Evolutionary conservation across 2,113 vertebrate genomes (phyloP).

Genomic region (pig (Sus scrofa)): DNA sequence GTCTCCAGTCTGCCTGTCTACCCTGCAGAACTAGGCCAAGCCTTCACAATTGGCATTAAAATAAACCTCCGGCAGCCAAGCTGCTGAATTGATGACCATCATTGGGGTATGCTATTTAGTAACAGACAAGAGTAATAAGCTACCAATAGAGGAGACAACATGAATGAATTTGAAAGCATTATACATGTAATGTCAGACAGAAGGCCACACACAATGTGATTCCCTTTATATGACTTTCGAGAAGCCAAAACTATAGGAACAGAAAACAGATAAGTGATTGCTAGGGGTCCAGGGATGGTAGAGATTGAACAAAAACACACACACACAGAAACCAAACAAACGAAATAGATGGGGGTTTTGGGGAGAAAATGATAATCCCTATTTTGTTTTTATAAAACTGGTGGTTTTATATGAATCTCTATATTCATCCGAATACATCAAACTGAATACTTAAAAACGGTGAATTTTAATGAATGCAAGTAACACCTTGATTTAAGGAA

Average conservation of each 20-base stretch:
- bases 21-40: neutral
- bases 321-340: neutral
- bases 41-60: neutral
- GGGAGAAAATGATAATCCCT: neutral
- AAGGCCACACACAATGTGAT: neutral
- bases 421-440: neutral
- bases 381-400: neutral
- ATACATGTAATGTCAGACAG: neutral
- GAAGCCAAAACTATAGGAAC: neutral
- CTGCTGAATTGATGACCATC: neutral
- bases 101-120: neutral
- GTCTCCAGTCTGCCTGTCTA: neutral
- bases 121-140: neutral
- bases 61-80: neutral
- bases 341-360: neutral
- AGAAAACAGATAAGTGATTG: neutral
- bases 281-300: neutral
- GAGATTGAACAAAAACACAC: too few relatives aligned
- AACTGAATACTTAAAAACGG: neutral
- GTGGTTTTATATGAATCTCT: neutral
- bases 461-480: neutral
- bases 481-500: neutral
- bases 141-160: neutral
- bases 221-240: neutral
- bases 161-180: neutral